Conservation (phyloP, 1,140 invertebrate genomes). For the Maniola jurtina region DNA sequence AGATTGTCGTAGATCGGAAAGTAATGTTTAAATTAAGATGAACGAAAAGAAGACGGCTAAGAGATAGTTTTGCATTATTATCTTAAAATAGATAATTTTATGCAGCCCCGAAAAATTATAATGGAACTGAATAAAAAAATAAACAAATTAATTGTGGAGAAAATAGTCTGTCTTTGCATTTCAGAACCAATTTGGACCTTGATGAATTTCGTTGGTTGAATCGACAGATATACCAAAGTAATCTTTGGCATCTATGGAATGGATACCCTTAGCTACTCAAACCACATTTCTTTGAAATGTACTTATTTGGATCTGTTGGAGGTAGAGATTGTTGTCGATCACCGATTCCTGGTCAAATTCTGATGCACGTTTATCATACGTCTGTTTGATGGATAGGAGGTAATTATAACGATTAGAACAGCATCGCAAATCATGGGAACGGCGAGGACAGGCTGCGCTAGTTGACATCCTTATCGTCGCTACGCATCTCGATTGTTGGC, state of each 20-base stretch:
- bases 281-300: conserved; percentile 23
- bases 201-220: too few species aligned
- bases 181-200: too few species aligned
- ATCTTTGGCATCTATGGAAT: too few species aligned
- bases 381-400: conserved; percentile 68
- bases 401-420: conserved; percentile 73
- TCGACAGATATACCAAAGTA: too few species aligned
- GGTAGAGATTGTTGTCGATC: conserved; percentile 49
- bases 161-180: too few species aligned
- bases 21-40: conserved; percentile 44
- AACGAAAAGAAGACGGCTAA: conserved; percentile 23
- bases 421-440: conserved; percentile 72
- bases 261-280: neutral
- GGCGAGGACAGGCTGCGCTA: conserved; percentile 57
- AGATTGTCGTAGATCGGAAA: conserved; percentile 49
- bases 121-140: too few species aligned
- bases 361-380: conserved; percentile 58
- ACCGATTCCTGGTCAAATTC: conserved; percentile 44
- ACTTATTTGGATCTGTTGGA: conserved; percentile 19
- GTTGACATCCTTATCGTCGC: conserved; percentile 64
- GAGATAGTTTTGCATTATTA: too few species aligned
- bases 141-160: too few species aligned
- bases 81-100: too few species aligned
- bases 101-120: too few species aligned
- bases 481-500: conserved; percentile 68